Conservation (phyloP, 1,140 invertebrate genomes). For the Dreissena polymorpha region DNA sequence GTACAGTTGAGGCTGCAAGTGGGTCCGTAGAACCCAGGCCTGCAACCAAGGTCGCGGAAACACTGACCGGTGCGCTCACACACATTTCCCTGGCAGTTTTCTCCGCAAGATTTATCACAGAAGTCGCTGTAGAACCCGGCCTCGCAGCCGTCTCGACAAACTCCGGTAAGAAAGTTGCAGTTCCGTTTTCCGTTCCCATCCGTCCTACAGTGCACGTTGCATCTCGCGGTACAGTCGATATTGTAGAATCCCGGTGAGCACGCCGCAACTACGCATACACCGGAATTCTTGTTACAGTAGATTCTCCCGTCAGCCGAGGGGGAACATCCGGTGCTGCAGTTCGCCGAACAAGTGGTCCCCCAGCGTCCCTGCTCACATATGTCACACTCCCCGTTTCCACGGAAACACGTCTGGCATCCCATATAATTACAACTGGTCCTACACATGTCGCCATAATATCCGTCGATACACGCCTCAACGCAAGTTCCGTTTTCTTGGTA, state of each 20-base stretch:
- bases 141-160: constrained; percentile 14
- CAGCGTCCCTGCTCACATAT: constrained; percentile 16
- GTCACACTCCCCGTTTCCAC: constrained; percentile 5
- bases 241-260: constrained; percentile 30
- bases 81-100: constrained; percentile 2
- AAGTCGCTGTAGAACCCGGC: constrained; percentile 18
- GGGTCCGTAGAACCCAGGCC: constrained; percentile 1
- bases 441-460: constrained; percentile 22
- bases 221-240: not conserved
- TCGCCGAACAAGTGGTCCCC: not conserved
- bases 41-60: constrained; percentile 8
- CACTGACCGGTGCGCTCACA: constrained; percentile 42
- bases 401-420: constrained; percentile 6
- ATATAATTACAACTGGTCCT: not conserved
- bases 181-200: not conserved
- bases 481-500: constrained; percentile 22
- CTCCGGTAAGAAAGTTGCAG: constrained; percentile 24
- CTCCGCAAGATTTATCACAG: constrained; percentile 4
- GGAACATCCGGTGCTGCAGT: constrained; percentile 17
- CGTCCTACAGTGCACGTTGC: not conserved
- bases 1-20: not conserved
- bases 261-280: not conserved
- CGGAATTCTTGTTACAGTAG: constrained; percentile 26
- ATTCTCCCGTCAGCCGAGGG: constrained; percentile 1
- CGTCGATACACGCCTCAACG: not conserved